A percentile compares a stretch with the other conserved stretches of the same genome.
Evolutionary conservation across 2,797 vertebrate genomes (phyloP).

Genomic region (Etheostoma nigrum): DNA sequence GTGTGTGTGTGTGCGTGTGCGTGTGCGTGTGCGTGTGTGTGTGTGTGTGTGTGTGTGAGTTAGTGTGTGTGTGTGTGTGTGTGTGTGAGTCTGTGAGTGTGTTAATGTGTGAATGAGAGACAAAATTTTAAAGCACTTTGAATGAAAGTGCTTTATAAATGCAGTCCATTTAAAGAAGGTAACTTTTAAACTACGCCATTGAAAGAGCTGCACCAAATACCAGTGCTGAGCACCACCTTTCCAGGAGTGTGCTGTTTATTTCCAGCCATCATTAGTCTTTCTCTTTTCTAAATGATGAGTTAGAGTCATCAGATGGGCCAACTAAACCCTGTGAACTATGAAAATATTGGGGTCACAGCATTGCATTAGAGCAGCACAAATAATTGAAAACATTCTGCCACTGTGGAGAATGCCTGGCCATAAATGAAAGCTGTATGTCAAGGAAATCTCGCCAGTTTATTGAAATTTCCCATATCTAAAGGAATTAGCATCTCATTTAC

Average conservation of each 20-base stretch:
- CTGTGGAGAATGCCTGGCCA: background rate
- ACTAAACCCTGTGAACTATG: slow-evolving; percentile 13
- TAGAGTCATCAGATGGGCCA: background rate
- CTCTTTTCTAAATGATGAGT: background rate
- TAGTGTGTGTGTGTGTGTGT: too few relatives aligned
- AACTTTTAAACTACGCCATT: too few relatives aligned
- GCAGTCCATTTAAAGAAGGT: too few relatives aligned
- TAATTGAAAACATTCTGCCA: slow-evolving; percentile 8
- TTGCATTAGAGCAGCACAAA: background rate
- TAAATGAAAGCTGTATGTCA: background rate
- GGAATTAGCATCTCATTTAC: slow-evolving; percentile 23
- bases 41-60: too few relatives aligned
- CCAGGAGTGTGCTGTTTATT: slow-evolving; percentile 7
- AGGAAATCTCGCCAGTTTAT: slow-evolving; percentile 18
- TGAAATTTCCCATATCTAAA: slow-evolving; percentile 14
- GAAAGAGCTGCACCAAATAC: too few relatives aligned
- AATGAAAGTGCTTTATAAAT: too few relatives aligned
- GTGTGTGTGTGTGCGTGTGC: too few relatives aligned
- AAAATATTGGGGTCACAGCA: background rate
- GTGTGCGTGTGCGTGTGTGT: too few relatives aligned
- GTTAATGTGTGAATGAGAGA: too few relatives aligned
- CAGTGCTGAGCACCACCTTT: background rate
- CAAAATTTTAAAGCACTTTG: too few relatives aligned
- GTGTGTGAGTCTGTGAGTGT: too few relatives aligned
- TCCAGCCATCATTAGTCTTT: slow-evolving; percentile 4